These are phyloP conservation scores for Aphelocoma californica DNA, from an alignment of 2,797 vertebrate species.

Conservation along the genomic window DNA sequence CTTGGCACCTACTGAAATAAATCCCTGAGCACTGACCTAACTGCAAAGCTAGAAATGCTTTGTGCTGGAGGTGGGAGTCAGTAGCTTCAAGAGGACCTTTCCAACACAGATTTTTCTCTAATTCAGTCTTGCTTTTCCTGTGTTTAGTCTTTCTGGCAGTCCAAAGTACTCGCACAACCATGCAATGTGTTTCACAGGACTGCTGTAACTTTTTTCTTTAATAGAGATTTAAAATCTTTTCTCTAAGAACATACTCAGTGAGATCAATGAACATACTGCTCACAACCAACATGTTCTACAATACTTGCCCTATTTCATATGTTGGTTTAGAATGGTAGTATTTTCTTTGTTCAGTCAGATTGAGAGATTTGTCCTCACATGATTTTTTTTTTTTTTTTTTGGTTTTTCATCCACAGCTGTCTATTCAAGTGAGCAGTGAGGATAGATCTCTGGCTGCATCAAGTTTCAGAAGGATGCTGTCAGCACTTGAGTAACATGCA, in stretches of 20 bases:
- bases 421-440: background rate
- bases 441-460: background rate
- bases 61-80: background rate
- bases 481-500: background rate
- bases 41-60: background rate
- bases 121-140: background rate
- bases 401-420: background rate
- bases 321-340: background rate
- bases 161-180: background rate
- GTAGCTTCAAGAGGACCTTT: background rate
- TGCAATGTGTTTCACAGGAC: background rate
- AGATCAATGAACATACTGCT: background rate
- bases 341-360: background rate
- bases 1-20: background rate
- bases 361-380: background rate
- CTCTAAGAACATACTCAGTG: background rate
- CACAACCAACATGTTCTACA: background rate
- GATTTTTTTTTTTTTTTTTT: background rate
- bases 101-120: background rate
- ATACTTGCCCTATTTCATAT: background rate
- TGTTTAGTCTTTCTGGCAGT: background rate
- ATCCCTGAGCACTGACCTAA: background rate
- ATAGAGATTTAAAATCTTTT: background rate
- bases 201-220: background rate
- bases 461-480: background rate